These are phyloP conservation scores for Macrobrachium nipponense DNA, from an alignment of 1,140 invertebrate genomes.

Conservation along the genomic window DNA sequence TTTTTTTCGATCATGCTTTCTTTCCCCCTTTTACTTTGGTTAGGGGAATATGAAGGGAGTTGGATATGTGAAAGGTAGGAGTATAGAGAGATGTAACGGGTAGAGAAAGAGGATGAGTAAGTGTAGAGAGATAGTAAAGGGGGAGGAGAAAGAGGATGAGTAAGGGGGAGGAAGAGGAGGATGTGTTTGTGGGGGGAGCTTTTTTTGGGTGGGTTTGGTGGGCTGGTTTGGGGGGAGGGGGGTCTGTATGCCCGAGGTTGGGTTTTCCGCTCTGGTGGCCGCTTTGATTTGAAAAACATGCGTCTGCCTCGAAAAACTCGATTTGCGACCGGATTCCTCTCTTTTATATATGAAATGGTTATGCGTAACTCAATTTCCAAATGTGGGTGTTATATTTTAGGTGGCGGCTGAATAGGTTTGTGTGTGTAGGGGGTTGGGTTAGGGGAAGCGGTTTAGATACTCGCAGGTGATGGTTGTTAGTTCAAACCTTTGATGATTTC, in stretches of 20 bases:
- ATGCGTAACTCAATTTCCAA: conserved; percentile 56
- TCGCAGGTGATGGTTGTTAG: conserved; percentile 46
- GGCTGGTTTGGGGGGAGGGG: neutral
- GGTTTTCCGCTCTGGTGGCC: conserved; percentile 48
- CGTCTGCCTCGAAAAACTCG: conserved; percentile 52
- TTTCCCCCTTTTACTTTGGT: no score
- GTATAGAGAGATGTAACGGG: neutral
- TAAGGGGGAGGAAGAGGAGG: neutral
- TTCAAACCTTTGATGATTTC: conserved; percentile 36
- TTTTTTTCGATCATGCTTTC: no score
- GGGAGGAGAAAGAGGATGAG: neutral
- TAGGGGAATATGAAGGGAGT: no score
- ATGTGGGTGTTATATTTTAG: conserved; percentile 47
- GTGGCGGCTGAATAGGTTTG: conserved; percentile 36
- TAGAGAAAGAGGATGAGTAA: no score
- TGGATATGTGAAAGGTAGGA: no score
- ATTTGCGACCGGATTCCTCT: conserved; percentile 47
- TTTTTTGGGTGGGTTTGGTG: neutral
- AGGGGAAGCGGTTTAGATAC: neutral
- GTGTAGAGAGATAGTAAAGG: neutral
- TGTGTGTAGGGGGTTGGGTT: conserved; percentile 4
- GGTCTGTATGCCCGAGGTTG: neutral
- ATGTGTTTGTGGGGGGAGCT: neutral
- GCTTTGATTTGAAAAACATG: conserved; percentile 62
- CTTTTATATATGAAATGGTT: conserved; percentile 60